These are phyloP conservation scores for Drosophila fulvimacula DNA, from an alignment of 2,888 invertebrate species.

Conservation along the genomic window DNA sequence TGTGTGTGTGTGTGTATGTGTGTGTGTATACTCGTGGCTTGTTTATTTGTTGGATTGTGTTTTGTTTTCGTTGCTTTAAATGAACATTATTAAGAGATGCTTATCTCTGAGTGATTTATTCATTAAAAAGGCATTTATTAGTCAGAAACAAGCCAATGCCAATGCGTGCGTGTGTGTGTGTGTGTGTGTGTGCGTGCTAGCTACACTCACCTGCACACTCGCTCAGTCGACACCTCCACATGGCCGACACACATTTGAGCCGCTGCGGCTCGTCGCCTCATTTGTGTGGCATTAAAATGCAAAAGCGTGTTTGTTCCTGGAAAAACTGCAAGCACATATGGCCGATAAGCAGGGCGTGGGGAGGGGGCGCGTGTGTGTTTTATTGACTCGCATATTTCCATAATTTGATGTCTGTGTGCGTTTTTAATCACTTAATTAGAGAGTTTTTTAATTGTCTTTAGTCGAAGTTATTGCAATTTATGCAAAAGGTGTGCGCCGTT, in stretches of 20 bases:
- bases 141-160: constrained; percentile 77
- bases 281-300: constrained; percentile 79
- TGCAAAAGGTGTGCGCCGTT: constrained; percentile 59
- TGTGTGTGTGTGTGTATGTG: constrained; percentile 8
- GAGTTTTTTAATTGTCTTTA: constrained; percentile 69
- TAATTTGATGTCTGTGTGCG: constrained; percentile 61
- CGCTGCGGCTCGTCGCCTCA: constrained; percentile 63
- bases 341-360: constrained; percentile 11
- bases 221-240: constrained; percentile 53
- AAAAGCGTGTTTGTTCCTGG: constrained; percentile 83
- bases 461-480: constrained; percentile 58
- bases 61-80: constrained; percentile 81
- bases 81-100: constrained; percentile 84
- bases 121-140: constrained; percentile 85
- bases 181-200: constrained; percentile 46
- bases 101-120: constrained; percentile 85
- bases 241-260: constrained; percentile 52
- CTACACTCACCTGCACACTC: constrained; percentile 55
- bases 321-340: constrained; percentile 64
- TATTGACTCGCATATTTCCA: constrained; percentile 73
- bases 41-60: constrained; percentile 62
- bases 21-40: constrained; percentile 39
- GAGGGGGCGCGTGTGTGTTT: constrained; percentile 51
- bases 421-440: constrained; percentile 81
- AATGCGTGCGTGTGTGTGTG: constrained; percentile 18